phyloP scores from a whole-genome alignment of 2,888 invertebrate genomes.

The Xestia xanthographa region DNA sequence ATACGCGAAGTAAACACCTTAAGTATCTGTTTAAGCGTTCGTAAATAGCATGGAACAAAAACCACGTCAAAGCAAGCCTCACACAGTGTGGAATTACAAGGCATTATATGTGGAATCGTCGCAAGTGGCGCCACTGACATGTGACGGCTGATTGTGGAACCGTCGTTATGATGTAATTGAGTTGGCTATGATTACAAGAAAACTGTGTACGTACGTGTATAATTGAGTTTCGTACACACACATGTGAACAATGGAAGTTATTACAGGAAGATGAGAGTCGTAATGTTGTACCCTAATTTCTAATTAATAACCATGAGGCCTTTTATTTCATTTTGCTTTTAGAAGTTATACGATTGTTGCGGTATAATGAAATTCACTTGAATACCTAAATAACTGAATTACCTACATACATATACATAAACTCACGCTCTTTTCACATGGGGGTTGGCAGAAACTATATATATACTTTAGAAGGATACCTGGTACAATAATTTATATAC shows the following conservation, averaged over 20 bases:
- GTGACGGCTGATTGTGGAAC: conserved; percentile 41
- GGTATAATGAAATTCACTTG: not conserved
- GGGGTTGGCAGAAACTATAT: not conserved
- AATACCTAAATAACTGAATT: not conserved
- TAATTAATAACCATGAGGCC: conserved; percentile 15
- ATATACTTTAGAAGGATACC: not conserved
- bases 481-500: not conserved
- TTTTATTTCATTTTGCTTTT: conserved; percentile 4
- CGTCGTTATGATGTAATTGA: conserved; percentile 53
- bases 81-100: conserved; percentile 26
- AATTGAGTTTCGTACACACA: conserved; percentile 17
- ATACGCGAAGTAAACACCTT: not conserved
- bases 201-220: conserved; percentile 21
- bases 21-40: conserved; percentile 14
- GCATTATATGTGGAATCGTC: conserved; percentile 31
- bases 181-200: conserved; percentile 35
- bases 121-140: conserved; percentile 37
- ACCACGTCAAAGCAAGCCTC: conserved; percentile 22
- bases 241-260: conserved; percentile 20
- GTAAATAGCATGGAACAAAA: conserved; percentile 23
- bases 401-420: too few relatives aligned
- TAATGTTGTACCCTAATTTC: conserved; percentile 34
- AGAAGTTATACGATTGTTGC: conserved; percentile 5
- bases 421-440: not conserved
- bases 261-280: conserved; percentile 26